Base-by-base conservation (phyloP, 2,888 invertebrate species). In the Silvanus unidentatus region DNA sequence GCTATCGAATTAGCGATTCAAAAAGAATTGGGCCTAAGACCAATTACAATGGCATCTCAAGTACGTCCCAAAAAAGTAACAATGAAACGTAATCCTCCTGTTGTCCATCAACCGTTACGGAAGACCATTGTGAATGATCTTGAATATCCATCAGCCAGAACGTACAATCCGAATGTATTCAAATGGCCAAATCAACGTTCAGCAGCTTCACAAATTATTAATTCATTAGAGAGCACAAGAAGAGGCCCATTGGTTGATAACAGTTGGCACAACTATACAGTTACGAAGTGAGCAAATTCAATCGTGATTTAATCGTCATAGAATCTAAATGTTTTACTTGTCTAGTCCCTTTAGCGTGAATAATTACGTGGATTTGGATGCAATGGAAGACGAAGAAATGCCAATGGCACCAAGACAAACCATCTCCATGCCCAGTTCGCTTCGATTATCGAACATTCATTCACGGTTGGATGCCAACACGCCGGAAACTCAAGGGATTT, bases 401-500 rank as follows among this genome's bases (percentile, higher is more conserved):
- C 62, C 60, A 2, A 35, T 59, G 39, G 45, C 47, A 2, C 47
- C 58, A 6, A 53, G 57, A 39, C 58, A 56, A 36, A 53, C 60
- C 4, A 62, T 67, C 29, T 49, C 60, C 10, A 50, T 65, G 16
- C 62, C 66, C 46, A 63, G 64, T 2, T 60, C 63, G 9, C 55
- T 59, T 1, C 54, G 64, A 40, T 39, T 60, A n/a, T 60, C 65
- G 1, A 68, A 66, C 49, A 60, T 70, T 13, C 69, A 70, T 50
- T 71, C 77, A 2, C 68, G 78, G 42, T 60, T 78, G 12, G 77
- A 78, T 53, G 66, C 72, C 1, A 32, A 32, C 4, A 59, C 64
- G 12, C 66, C 72, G 2, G 62, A 63, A 45, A 62, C 66, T 2
- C 76, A 66, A 42, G 66, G 66, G 2, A 66, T 66, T 42, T 58